Evolutionary conservation across 2,113 vertebrate species (phyloP).

Genomic region (Origma solitaria): DNA sequence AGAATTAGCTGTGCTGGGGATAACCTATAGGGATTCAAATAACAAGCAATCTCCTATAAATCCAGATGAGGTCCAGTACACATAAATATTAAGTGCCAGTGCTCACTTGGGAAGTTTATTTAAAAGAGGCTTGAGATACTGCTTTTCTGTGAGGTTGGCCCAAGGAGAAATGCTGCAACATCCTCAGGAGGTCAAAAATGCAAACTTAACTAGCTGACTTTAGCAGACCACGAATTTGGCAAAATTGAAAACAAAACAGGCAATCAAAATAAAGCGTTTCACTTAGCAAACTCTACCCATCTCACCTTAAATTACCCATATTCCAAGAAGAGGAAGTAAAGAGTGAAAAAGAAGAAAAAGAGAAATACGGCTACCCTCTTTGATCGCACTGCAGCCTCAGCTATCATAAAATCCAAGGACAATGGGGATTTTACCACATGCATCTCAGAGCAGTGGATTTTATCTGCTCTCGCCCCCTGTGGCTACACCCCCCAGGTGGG

Average conservation of each 20-base stretch:
- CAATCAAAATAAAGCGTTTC: neutral
- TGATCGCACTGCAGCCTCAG: neutral
- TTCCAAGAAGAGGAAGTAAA: neutral
- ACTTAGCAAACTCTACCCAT: neutral
- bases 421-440: neutral
- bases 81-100: neutral
- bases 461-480: neutral
- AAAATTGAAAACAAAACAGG: neutral
- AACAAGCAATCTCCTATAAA: fast-evolving
- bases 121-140: neutral
- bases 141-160: neutral
- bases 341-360: neutral
- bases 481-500: no score
- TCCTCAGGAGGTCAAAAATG: neutral
- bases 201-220: neutral
- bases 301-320: neutral
- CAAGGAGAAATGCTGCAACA: neutral
- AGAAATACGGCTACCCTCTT: neutral
- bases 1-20: neutral
- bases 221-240: neutral
- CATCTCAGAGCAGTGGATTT: neutral
- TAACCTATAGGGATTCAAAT: neutral
- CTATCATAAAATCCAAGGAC: neutral
- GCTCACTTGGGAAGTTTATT: neutral
- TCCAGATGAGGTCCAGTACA: neutral